These are phyloP conservation scores for Phrynocephalus vlangalii DNA, from an alignment of 2,797 vertebrate genomes.

Conservation along the genomic window DNA sequence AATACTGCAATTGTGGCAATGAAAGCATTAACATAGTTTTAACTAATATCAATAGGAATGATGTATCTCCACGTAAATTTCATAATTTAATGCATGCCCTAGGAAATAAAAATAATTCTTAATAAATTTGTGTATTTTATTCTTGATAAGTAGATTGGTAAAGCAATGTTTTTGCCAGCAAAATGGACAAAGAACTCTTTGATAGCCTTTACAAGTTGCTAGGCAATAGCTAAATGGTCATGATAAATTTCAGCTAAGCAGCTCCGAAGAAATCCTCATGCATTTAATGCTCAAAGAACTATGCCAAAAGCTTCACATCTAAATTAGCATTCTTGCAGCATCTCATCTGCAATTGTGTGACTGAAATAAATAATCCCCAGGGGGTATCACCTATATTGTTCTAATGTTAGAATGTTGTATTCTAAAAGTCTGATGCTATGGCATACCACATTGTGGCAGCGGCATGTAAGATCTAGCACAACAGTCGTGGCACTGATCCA, in stretches of 20 bases:
- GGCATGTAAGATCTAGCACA: neutral
- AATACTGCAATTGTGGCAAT: conserved; percentile 17
- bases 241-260: conserved; percentile 87
- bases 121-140: conserved; percentile 71
- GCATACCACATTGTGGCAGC: neutral
- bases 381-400: conserved; percentile 28
- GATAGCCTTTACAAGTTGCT: conserved; percentile 85
- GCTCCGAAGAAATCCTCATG: conserved; percentile 82
- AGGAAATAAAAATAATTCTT: conserved; percentile 59
- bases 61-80: neutral
- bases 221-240: conserved; percentile 85
- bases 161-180: conserved; percentile 80
- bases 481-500: neutral
- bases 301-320: conserved; percentile 71
- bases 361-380: conserved; percentile 65
- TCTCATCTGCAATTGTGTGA: conserved; percentile 73
- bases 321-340: conserved; percentile 81
- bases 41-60: conserved; percentile 14
- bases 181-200: conserved; percentile 86
- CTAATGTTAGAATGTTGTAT: conserved; percentile 29
- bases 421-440: conserved; percentile 10
- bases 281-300: conserved; percentile 80
- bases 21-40: conserved; percentile 42
- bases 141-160: conserved; percentile 80
- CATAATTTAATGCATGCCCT: conserved; percentile 41